Base-by-base conservation (phyloP, 2,113 vertebrate species). In the Tiliqua scincoides region DNA sequence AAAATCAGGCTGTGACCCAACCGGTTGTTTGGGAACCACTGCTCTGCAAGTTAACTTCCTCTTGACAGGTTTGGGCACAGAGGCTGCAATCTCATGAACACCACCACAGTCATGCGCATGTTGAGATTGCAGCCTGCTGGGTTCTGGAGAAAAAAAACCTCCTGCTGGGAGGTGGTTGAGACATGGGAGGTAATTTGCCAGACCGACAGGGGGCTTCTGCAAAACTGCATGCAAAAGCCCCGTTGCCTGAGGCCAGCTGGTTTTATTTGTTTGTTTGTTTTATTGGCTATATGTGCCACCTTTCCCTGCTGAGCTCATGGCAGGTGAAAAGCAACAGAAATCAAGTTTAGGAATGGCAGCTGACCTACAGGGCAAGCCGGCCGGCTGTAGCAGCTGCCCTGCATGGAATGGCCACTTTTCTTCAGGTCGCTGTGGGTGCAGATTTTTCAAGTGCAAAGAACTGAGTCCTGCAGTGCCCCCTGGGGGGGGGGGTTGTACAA, bases 341-440 rank as follows among this genome's bases (percentile, higher is more conserved):
- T 48, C 43, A 48, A 48, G 43, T 48, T 8, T 48, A 48, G 8
- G 43, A 48, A 48, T 48, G 8, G 8, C 9, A 4, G 15, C 40
- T 25, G 57, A 11, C 30, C 9, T 7, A 5, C 0, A 5, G 4
- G 9, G 52, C n/a, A n/a, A n/a, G n/a, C n/a, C n/a, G n/a, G n/a
- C n/a, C n/a, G 40, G 10, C 12, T 4, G 15, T 18, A 23, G 32
- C 9, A 4, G 15, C 40, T 25, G 57, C 20, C 30, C 9, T 7
- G 5, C 0, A 5, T 5, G 9, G 52, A n/a, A 12, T 35, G 2
- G 15, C 2, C 12, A 0, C 27, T 3, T 21, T 40, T 11, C 18
- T 20, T 3, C 61, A 30, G 20, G 23, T 15, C 2, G 9, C 20
- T 11, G 61, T 23, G 65, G 25, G 23, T 10, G 9, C 21, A 12